phyloP scores from a whole-genome alignment of 2,113 vertebrate genomes.

The Aspiorhynchus laticeps region DNA sequence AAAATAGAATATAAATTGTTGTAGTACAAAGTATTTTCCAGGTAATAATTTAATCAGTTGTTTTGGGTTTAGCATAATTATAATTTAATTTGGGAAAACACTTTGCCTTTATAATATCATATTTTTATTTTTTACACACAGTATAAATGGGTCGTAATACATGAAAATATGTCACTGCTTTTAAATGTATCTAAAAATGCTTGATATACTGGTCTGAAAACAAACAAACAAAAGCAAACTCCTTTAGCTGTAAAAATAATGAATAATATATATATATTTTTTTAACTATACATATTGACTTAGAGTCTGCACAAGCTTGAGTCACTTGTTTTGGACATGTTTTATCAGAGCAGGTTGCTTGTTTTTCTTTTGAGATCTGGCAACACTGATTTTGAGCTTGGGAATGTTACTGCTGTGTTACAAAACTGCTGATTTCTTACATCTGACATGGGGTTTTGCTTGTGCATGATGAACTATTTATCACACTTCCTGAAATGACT shows the following conservation, averaged over 20 bases:
- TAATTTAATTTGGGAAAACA: not conserved
- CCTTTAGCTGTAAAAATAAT: too few species aligned
- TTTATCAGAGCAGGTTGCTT: not conserved
- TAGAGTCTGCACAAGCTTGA: not conserved
- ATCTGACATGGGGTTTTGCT: not conserved
- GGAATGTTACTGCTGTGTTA: not conserved
- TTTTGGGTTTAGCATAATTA: not conserved
- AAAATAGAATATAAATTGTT: not conserved
- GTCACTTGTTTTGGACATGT: not conserved
- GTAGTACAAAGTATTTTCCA: not conserved
- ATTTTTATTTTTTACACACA: not conserved
- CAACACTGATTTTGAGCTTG: slow-evolving; percentile 7
- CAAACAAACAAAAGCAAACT: too few species aligned
- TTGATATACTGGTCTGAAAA: not conserved
- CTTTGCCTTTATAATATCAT: not conserved
- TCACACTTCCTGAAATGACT: not conserved
- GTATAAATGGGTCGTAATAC: not conserved
- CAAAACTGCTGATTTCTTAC: slow-evolving; percentile 8
- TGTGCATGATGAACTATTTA: slow-evolving; percentile 15
- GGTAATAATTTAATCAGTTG: not conserved
- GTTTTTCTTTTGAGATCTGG: slow-evolving; percentile 3
- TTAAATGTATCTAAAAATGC: not conserved
- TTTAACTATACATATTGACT: not conserved
- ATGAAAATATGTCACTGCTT: not conserved
- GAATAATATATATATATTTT: too few species aligned